Base-by-base conservation (phyloP, 2,888 invertebrate genomes). In the Pemphredon lugubris region DNA sequence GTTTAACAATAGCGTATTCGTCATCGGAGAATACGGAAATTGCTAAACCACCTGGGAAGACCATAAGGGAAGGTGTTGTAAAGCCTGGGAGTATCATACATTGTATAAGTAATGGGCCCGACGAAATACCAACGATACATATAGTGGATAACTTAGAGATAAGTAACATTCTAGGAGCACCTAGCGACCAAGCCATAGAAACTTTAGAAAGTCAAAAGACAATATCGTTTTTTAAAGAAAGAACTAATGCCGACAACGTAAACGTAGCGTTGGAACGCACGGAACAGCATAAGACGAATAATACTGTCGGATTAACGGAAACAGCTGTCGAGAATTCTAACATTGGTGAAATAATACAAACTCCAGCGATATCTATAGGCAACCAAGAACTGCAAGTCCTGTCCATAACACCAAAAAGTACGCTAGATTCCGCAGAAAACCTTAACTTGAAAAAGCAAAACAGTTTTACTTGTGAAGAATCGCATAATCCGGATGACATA, bases 401-500 rank as follows among this genome's bases (percentile, higher is more conserved):
- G 5, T 34, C 75, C 1, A 18, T 34, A 4, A 14, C 66, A 0
- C 18, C 39, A 6, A 77, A 75, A 18, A 55, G 11, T 32, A 68
- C 55, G 13, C 5, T 48, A 20, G 68, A 69, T 2, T 26, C 50
- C 5, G 2, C 44, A 3, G 53, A 78, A 11, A 73, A 54, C 13
- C 11, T 63, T 7, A 79, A 70, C 59, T 61, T 86, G 18, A 75
- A 75, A 14, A 87, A 87, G 23, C 86, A 87, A 47, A 80, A 48
- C 32, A 86, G 85, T 57, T 86, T 87, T 13, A 71, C 75, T 0
- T 85, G 79, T 21, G 85, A 88, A 21, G 89, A 89, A 47, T 84
- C 87, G 5, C 87, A 86, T 50, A 88, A 87, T 75, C 85, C 87
- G 2, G 89, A 89, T 34, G 89, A 90, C 37, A 83, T 90, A 26